phyloP scores from a whole-genome alignment of 2,797 vertebrate species.

The Anguilla pacifica region DNA sequence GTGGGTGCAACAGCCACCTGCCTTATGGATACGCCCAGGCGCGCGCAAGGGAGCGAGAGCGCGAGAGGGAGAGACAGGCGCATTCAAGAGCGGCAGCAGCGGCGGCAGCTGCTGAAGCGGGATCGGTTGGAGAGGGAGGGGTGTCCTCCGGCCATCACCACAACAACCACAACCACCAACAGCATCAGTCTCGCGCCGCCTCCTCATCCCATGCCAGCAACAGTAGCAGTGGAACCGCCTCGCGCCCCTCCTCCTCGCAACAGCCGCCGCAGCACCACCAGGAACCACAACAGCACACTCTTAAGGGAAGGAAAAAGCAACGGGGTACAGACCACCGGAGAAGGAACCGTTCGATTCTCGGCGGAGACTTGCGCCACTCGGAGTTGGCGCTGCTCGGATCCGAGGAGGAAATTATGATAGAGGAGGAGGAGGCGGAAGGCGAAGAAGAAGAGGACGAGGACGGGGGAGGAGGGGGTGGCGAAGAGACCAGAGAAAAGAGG shows the following conservation, averaged over 20 bases:
- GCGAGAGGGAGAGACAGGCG: conserved; percentile 82
- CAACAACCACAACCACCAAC: conserved; percentile 69
- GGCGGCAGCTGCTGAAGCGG: conserved; percentile 72
- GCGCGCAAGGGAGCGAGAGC: conserved; percentile 84
- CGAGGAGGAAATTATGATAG: conserved; percentile 91
- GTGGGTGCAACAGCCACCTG: conserved; percentile 93
- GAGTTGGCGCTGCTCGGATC: conserved; percentile 92
- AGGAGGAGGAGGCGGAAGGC: conserved; percentile 79
- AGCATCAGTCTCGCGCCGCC: conserved; percentile 78
- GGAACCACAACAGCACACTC: conserved; percentile 68
- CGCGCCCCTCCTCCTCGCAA: conserved; percentile 71
- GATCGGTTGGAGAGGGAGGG: conserved; percentile 70
- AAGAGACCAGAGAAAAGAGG: conserved; percentile 58
- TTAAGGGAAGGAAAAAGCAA: conserved; percentile 73
- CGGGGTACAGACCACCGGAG: conserved; percentile 77
- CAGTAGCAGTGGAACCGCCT: conserved; percentile 72
- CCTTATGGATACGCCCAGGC: conserved; percentile 90
- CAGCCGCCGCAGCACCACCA: conserved; percentile 67
- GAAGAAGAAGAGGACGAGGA: conserved; percentile 66
- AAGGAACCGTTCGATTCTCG: conserved; percentile 80
- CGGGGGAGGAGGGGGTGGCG: conserved; percentile 47
- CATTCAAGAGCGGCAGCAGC: conserved; percentile 79
- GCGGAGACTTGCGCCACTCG: conserved; percentile 87
- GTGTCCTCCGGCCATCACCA: conserved; percentile 58
- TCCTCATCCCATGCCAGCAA: conserved; percentile 72